Evolutionary conservation across 2,113 vertebrate genomes (phyloP), one percentile per base, ranked within the genome.

Genomic region (Natator depressus): DNA sequence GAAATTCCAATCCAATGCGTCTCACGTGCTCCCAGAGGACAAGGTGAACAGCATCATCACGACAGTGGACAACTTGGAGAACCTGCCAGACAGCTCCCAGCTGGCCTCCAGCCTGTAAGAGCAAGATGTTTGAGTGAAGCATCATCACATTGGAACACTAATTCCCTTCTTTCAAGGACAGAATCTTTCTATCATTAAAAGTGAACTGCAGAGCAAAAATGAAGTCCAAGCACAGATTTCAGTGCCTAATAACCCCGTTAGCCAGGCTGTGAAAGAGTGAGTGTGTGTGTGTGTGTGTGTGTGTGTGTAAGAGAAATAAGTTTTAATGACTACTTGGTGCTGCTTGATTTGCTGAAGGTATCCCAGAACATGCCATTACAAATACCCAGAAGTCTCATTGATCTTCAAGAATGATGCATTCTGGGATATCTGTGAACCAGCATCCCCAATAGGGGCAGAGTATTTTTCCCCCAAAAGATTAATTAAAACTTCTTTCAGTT

Each of bases 1-100:
- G 96, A 99, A 99, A 96, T 99, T 99, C 86, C 91, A 97, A 6
- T 97, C 94, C 94, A 99, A 99, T 0, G 99, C 98, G 1, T 97
- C 97, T 5, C 84, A 93, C 0, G 99, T 99, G 59, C 98, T 99
- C 72, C 92, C 97, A 1, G 92, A 97, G 19, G 98, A 97, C 65
- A 98, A 98, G 53, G 92, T 98, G 6, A 98, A 99, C 90, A 49
- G 49, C 87, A 96, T 99, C 82, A 97, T 99, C 51, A 35, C 98
- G 29, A 95, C 82, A 50, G 98, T 99, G 80, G 98, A 99, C 38
- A 91, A 96, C 90, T 93, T 98, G 95, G 98, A 98, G 89, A 90
- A 53, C 3, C 93, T 98, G 49, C 22, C 94, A 46, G 98, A 99
- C 59, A 96, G 98, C 57, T 98, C 97, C 92, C 88, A 95, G 38